A percentile compares a stretch with the other conserved stretches of the same genome.
Conservation (phyloP, 2,888 invertebrate genomes). For the Tridacna gigas region DNA sequence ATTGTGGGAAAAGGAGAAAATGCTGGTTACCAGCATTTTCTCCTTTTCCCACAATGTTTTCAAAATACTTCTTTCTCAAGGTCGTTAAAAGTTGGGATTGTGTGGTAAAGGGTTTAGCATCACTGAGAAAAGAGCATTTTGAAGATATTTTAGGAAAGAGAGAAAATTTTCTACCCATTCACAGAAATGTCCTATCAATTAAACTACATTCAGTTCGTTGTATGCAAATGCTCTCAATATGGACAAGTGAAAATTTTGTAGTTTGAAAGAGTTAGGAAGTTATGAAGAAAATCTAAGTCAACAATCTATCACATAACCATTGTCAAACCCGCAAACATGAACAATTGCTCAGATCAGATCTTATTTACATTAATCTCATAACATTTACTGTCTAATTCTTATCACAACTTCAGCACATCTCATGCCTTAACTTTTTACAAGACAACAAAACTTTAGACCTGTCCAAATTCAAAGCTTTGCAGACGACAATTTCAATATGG, state of each 20-base stretch:
- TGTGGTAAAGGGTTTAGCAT: background rate
- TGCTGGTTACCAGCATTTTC: background rate
- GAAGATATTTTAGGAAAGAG: too few relatives aligned
- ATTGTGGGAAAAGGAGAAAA: background rate
- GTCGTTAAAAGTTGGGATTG: background rate
- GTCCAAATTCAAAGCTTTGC: background rate
- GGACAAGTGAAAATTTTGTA: too few relatives aligned
- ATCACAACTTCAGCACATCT: background rate
- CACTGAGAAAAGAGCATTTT: too few relatives aligned
- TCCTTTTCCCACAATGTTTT: background rate
- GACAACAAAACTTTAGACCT: background rate
- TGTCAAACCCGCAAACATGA: too few relatives aligned
- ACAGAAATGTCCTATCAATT: too few relatives aligned
- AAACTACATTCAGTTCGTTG: too few relatives aligned
- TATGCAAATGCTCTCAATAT: too few relatives aligned
- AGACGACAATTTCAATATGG: background rate
- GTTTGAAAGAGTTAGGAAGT: too few relatives aligned
- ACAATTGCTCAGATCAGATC: background rate
- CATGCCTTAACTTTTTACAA: background rate
- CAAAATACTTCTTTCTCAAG: background rate
- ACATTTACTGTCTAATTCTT: background rate
- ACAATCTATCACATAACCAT: too few relatives aligned
- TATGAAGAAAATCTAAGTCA: too few relatives aligned
- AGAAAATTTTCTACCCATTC: too few relatives aligned
- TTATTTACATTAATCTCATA: constrained; percentile 12